Percentiles rank a stretch among this genome's conserved stretches.
phyloP scores from a whole-genome alignment of 2,113 vertebrate genomes.

The Percina caprodes region DNA sequence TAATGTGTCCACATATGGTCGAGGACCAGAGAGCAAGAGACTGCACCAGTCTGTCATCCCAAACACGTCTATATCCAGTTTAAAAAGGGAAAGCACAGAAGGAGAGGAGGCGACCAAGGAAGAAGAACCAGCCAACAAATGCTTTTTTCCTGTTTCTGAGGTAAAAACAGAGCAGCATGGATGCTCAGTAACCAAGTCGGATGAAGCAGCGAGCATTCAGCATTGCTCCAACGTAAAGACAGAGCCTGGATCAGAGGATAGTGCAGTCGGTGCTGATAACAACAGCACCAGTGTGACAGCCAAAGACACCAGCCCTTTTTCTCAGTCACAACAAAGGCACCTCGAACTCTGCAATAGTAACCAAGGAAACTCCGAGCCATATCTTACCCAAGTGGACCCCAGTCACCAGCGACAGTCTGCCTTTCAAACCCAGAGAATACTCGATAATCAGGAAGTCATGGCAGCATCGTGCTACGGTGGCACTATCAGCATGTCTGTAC shows the following conservation, averaged over 20 bases:
- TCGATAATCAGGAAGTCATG: constrained; percentile 76
- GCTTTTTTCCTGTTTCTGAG: constrained; percentile 31
- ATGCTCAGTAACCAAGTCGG: constrained; percentile 30
- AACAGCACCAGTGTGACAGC: constrained; percentile 74
- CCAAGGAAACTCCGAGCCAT: constrained; percentile 82
- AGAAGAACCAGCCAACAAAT: constrained; percentile 47
- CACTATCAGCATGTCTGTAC: constrained; percentile 92
- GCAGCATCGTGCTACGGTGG: constrained; percentile 88
- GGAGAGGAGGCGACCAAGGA: constrained; percentile 61
- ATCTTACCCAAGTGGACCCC: constrained; percentile 54
- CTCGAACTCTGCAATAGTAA: constrained; percentile 80
- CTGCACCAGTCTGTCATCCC: constrained; percentile 77
- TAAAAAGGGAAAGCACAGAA: constrained; percentile 80
- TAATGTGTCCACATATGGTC: constrained; percentile 95
- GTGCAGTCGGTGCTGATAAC: constrained; percentile 42
- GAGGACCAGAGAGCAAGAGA: constrained; percentile 89
- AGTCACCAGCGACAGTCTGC: constrained; percentile 78
- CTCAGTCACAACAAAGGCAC: constrained; percentile 84
- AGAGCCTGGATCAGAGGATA: constrained; percentile 77
- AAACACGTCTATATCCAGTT: constrained; percentile 70
- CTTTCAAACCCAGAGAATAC: constrained; percentile 80
- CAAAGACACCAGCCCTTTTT: constrained; percentile 85
- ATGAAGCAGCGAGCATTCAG: constrained; percentile 44
- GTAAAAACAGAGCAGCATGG: constrained; percentile 83
- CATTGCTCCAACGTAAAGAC: constrained; percentile 69